phyloP scores from a whole-genome alignment of 2,113 vertebrate species.

The Neolamprologus sp. region DNA sequence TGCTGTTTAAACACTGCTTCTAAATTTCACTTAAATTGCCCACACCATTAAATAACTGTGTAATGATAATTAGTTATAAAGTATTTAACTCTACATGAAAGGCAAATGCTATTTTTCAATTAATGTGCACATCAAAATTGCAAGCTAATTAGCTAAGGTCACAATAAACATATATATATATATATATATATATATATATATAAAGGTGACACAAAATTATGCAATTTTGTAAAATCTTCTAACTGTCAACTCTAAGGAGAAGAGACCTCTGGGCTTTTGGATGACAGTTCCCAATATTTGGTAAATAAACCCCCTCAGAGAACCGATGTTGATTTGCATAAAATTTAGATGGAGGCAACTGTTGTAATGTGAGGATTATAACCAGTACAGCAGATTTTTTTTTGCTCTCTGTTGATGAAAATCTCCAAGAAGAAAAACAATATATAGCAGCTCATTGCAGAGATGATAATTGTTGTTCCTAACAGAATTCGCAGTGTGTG shows the following conservation, averaged over 20 bases:
- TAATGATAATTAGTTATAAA: not conserved
- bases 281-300: not conserved
- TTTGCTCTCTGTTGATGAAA: not conserved
- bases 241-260: not conserved
- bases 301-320: constrained; percentile 6
- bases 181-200: not conserved
- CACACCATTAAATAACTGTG: not conserved
- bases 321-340: not conserved
- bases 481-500: constrained; percentile 13
- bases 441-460: not conserved
- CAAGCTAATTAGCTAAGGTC: not conserved
- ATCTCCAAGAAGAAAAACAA: constrained; percentile 15
- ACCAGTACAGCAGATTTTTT: not conserved
- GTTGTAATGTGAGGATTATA: not conserved
- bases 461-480: constrained; percentile 32
- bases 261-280: not conserved
- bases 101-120: not conserved
- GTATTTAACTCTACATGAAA: not conserved
- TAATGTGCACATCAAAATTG: not conserved
- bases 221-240: not conserved
- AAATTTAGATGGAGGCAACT: not conserved
- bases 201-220: not conserved
- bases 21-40: not conserved
- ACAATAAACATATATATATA: not conserved
- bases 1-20: not conserved